These are phyloP conservation scores for Blennius ocellaris DNA, from an alignment of 2,113 vertebrate species.

Conservation along the genomic window DNA sequence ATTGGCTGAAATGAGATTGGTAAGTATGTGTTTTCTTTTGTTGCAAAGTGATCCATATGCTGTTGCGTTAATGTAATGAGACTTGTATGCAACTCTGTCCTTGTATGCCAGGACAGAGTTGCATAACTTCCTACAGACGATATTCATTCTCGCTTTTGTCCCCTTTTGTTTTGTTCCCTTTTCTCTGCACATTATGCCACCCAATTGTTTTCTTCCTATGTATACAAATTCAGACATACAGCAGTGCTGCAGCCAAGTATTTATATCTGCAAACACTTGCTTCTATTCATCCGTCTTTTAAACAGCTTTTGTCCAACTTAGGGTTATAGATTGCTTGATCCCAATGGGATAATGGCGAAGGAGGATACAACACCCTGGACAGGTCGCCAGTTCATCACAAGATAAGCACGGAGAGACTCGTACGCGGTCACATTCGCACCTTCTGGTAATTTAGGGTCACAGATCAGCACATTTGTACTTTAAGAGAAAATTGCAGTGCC, in stretches of 20 bases:
- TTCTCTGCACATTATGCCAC: conserved; percentile 2
- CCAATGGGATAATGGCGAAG: no score
- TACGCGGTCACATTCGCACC: no score
- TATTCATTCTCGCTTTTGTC: conserved; percentile 5
- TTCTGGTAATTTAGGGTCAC: no score
- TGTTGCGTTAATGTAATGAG: conserved; percentile 29
- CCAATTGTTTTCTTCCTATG: conserved; percentile 35
- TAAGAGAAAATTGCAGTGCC: no score
- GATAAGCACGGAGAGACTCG: no score
- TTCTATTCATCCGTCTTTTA: no score
- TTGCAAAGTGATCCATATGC: conserved; percentile 27
- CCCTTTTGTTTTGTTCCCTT: conserved; percentile 11
- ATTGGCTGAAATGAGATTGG: conserved; percentile 52
- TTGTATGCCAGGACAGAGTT: not conserved
- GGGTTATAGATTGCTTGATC: no score
- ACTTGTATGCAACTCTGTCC: no score
- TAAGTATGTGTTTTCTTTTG: conserved; percentile 40
- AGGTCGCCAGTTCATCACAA: no score
- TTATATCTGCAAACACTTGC: conserved; percentile 5
- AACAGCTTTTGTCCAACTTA: no score
- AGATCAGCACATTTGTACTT: no score
- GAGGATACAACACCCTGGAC: no score
- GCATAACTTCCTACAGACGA: not conserved
- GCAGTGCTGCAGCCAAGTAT: conserved; percentile 7
- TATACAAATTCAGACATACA: conserved; percentile 1